Evolutionary conservation across 2,797 vertebrate genomes (phyloP), one percentile per base, ranked within the genome.

Genomic region (Sebastiscus tertius): DNA sequence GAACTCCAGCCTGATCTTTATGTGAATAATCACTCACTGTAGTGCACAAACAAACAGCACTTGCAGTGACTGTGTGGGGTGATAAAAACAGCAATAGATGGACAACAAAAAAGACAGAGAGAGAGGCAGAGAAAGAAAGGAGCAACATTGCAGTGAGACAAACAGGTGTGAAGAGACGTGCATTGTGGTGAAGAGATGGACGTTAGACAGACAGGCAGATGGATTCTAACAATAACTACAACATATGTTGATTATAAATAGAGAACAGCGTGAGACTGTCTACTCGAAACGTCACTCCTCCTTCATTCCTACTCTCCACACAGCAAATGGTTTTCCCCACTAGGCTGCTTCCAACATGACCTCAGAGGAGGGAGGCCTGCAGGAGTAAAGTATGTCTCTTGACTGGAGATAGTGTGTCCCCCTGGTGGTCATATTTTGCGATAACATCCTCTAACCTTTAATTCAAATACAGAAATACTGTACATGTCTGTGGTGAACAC

Each of bases 191-290:
- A 60, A 26, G 13, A 82, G 54, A 69, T 29, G 20, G 49, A 62
- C 24, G 55, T 46, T 62, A 54, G 16, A 75, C 49, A 68, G 33
- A 76, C 54, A n/a, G 67, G n/a, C 81, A 59, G 34, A 54, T 39
- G 4, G 73, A 58, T 31, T 85, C 79, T 77, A 88, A 81, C 81
- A 91, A 92, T 85, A 91, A 90, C 88, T 61, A 62, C 76, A 39
- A 70, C 91, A 92, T 86, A 81, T 91, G 90, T 71, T 59, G 66
- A 84, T 83, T 93, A 93, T 93, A 90, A 91, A 91, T 90, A 94
- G 86, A 87, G 29, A 78, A 75, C 69, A 87, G 79, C 54, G 29
- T 72, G 84, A 80, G 75, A 79, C 67, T 74, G 72, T 85, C 59
- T 76, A 11, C 60, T 74, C 18, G 42, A 14, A 75, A 75, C 24